Conservation (phyloP, 2,113 vertebrate species). For the Peromyscus maniculatus region DNA sequence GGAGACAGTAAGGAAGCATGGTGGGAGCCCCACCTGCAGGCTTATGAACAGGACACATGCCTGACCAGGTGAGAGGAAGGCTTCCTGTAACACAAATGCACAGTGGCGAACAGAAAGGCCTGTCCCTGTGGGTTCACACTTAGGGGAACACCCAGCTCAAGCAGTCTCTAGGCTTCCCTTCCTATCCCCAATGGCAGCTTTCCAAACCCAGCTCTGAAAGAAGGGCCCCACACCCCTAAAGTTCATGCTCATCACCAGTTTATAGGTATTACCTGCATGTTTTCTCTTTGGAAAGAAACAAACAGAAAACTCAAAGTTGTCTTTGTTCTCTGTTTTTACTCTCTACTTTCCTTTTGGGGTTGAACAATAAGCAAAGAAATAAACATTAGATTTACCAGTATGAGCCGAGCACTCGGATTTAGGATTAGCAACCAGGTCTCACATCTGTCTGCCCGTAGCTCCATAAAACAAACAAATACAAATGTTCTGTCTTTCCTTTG, state of each 20-base stretch:
- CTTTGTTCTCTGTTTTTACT: neutral
- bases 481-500: neutral
- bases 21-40: neutral
- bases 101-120: constrained; percentile 2
- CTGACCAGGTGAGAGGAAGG: constrained; percentile 51
- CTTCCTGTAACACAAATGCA: constrained; percentile 13
- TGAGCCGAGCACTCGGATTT: constrained; percentile 29
- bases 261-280: neutral
- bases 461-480: constrained; percentile 28
- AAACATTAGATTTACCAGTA: neutral
- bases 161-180: constrained; percentile 29
- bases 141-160: constrained; percentile 37
- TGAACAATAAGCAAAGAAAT: constrained; percentile 31
- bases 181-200: neutral
- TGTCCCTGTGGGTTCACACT: constrained; percentile 40
- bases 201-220: neutral
- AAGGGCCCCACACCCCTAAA: neutral
- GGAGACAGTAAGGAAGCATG: neutral
- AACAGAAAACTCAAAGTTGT: neutral
- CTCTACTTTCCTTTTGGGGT: neutral
- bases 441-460: constrained; percentile 44
- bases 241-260: neutral
- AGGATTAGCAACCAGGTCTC: constrained; percentile 12
- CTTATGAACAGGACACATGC: constrained; percentile 62
- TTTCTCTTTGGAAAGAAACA: neutral